Base-by-base conservation (phyloP, 2,797 vertebrate species). In the Chrosomus eos region DNA sequence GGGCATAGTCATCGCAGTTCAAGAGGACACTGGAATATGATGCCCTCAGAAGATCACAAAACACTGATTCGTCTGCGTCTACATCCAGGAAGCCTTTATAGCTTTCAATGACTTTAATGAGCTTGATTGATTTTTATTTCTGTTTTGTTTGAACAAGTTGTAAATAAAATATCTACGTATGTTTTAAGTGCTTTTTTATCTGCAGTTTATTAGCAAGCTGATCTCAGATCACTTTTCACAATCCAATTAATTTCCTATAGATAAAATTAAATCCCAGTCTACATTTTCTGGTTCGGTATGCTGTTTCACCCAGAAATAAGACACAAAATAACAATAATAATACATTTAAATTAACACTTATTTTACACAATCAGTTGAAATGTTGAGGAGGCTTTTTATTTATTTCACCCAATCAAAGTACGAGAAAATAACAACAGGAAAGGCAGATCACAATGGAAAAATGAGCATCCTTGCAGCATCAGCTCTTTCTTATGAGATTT, bases 101-200 rank as follows among this genome's bases (percentile, higher is more conserved):
- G 19, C 7, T 68, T 21, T 40, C 7, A 7, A 21, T 62, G 7
- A 82, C 10, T 62, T 75, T 9, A 26, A 43, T 68, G 21, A 58
- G 33, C 9, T 72, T 43, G 18, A 58, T n/a, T 70, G 18, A 33
- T 66, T 53, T 62, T 74, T 73, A 19, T 71, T 53, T 60, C 5
- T 60, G 21, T 60, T 67, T 68, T 68, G n/a, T 76, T 68, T 83
- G 36, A 75, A 38, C n/a, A 67, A 36, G 1, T 67, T 70, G 48
- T 70, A 77, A 84, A 84, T 84, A 77, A 77, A 83, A 68, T 53
- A 9, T 67, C 18, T n/a, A 51, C 2, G 5, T 26, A 19, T 67
- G 36, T 81, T 82, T 79, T 45, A 74, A 62, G 13, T 26, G 19
- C 13, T 14, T 45, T 38, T 72, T 71, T 28, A 64, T 64, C 60